Percentiles rank a stretch among this genome's conserved stretches.
These are phyloP conservation scores for Nemopilema nomurai DNA, from an alignment of 30 jellyfish, hydroid and myxozoan species.

Conservation along the genomic window DNA sequence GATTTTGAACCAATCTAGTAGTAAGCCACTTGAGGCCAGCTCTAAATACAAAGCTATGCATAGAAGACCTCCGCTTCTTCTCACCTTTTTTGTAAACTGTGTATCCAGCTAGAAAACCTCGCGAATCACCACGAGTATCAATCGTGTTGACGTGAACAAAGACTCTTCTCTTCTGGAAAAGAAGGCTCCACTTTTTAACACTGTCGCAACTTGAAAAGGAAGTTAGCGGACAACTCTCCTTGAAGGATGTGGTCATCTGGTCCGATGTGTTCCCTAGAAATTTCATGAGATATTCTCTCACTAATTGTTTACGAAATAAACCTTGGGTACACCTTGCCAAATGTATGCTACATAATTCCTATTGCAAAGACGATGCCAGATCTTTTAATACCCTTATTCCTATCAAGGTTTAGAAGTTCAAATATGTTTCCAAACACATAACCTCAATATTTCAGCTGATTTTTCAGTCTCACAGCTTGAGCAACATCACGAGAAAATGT, in stretches of 20 bases:
- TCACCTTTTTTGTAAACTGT: constrained; percentile 10
- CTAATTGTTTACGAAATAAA: no score
- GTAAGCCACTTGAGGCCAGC: background rate
- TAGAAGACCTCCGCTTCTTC: background rate
- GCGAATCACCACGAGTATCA: background rate
- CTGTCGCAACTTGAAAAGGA: constrained; percentile 30
- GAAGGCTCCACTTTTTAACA: background rate
- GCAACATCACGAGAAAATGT: no score
- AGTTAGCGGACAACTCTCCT: constrained; percentile 29
- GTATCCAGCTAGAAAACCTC: constrained; percentile 58
- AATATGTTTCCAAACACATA: no score
- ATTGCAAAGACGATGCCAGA: no score
- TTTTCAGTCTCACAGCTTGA: no score
- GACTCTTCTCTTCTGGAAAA: background rate
- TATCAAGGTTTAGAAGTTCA: no score
- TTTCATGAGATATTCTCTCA: background rate
- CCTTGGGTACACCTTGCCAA: no score
- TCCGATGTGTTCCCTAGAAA: background rate
- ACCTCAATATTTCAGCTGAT: no score
- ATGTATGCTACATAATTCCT: no score
- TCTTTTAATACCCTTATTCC: no score
- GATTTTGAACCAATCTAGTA: no score
- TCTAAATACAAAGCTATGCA: background rate
- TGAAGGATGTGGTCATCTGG: constrained; percentile 18
- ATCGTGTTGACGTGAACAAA: constrained; percentile 23